Conservation (phyloP, 2,888 invertebrate species). For the Antheraea assamensis region DNA sequence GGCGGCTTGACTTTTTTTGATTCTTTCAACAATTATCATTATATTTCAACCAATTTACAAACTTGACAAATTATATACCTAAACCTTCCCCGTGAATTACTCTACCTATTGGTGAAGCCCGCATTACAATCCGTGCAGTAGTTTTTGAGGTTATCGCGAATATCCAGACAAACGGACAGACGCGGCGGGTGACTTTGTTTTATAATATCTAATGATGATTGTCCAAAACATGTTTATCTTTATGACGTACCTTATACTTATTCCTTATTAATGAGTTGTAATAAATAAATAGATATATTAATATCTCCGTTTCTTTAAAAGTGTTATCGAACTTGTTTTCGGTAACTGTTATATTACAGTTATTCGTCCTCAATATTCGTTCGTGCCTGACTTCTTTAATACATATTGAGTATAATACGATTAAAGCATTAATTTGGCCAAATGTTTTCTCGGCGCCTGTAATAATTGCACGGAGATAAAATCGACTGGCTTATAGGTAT, state of each 20-base stretch:
- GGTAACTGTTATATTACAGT: slow-evolving; percentile 1
- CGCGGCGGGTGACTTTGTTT: no score
- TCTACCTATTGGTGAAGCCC: no score
- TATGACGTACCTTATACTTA: neutral
- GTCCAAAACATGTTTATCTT: no score
- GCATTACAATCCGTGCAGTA: no score
- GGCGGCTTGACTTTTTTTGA: no score
- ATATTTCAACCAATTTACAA: no score
- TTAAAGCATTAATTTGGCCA: neutral
- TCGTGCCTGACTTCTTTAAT: neutral
- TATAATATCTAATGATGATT: no score
- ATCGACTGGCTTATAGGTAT: neutral
- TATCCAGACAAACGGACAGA: no score
- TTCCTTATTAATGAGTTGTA: neutral
- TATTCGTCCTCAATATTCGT: neutral
- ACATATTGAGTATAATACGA: neutral
- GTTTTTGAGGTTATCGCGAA: no score
- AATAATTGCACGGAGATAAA: neutral
- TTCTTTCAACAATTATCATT: no score
- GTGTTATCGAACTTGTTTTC: neutral
- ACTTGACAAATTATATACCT: no score
- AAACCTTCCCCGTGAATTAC: no score
- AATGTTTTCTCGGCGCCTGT: neutral
- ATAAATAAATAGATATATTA: neutral
- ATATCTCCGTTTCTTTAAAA: neutral